Evolutionary conservation across 2,888 invertebrate genomes (phyloP).

Genomic region (Luperina testacea): DNA sequence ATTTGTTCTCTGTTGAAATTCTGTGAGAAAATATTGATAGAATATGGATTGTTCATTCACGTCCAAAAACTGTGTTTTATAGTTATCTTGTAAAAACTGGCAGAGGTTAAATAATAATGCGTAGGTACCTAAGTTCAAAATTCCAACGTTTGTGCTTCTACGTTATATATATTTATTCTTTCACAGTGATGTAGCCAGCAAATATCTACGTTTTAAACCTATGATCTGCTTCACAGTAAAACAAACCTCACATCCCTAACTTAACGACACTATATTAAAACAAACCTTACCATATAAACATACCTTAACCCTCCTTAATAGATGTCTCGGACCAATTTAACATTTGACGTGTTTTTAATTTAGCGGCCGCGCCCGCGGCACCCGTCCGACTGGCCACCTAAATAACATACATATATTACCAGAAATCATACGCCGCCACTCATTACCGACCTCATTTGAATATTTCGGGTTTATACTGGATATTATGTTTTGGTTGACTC

Average conservation of each 20-base stretch:
- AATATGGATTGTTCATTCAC: background rate
- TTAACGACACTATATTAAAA: conserved; percentile 23
- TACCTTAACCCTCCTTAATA: conserved; percentile 84
- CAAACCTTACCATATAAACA: conserved; percentile 68
- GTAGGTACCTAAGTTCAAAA: background rate
- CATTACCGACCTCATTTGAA: conserved; percentile 87
- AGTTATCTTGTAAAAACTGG: background rate
- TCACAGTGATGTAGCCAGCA: background rate
- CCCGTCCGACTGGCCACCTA: conserved; percentile 82
- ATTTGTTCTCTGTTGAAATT: background rate
- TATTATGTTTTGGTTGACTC: conserved; percentile 56
- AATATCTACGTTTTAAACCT: background rate
- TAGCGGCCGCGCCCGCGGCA: conserved; percentile 88
- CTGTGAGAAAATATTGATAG: background rate
- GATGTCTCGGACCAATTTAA: conserved; percentile 90
- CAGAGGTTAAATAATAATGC: background rate
- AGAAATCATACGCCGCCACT: conserved; percentile 85
- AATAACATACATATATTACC: conserved; percentile 86
- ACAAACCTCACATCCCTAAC: background rate
- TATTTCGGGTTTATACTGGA: conserved; percentile 66
- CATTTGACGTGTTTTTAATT: conserved; percentile 90
- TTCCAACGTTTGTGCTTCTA: background rate
- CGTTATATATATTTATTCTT: background rate
- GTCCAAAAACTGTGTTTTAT: background rate
- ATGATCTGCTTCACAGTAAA: background rate